Evolutionary conservation across 2,797 vertebrate species (phyloP), one percentile per base, ranked within the genome.

Genomic region (Bryconaethiops microstoma): DNA sequence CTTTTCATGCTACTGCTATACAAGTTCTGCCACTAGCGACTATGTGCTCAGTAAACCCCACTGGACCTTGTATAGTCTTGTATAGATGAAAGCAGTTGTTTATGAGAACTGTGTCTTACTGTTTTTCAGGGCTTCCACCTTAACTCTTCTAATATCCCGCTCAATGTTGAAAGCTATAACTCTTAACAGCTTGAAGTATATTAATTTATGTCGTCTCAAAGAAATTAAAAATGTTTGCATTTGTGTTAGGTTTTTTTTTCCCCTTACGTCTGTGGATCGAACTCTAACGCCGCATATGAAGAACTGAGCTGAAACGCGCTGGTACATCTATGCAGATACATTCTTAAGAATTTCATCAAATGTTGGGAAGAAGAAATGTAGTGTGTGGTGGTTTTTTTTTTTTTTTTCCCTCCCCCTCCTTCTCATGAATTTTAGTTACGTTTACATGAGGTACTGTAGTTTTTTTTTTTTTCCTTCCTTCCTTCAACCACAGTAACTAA

Each of bases 261-360:
- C 17, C 60, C 39, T 77, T 52, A 74, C 12, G 64, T 76, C 40
- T 70, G 48, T 75, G 65, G 54, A 78, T 59, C 77, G 67, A 76
- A 76, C 68, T 42, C 74, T 57, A 69, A 23, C 40, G 59, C 60
- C 35, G 48, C 60, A 68, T 70, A 62, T 59, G 67, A 74, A 52
- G 54, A 72, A 72, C 60, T 80, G 54, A 72, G 63, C 64, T 80
- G 70, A 60, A 81, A 16, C 60, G 48, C 60, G 89, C 86, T 87
- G 76, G 52, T 83, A 84, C 86, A 90, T 90, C 89, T 93, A 94
- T 93, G 92, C 92, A 93, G 90, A 90, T 85, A 83, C 80, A 64
- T 84, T 88, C 70, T 86, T 83, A 84, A 83, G 85, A 81, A 87
- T 86, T 91, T 90, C 73, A 83, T 80, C 81, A 78, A 87, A 87